Percentiles rank a stretch among this genome's conserved stretches.
Evolutionary conservation across 2,113 vertebrate genomes (phyloP).

Genomic region (Epinephelus lanceolatus): DNA sequence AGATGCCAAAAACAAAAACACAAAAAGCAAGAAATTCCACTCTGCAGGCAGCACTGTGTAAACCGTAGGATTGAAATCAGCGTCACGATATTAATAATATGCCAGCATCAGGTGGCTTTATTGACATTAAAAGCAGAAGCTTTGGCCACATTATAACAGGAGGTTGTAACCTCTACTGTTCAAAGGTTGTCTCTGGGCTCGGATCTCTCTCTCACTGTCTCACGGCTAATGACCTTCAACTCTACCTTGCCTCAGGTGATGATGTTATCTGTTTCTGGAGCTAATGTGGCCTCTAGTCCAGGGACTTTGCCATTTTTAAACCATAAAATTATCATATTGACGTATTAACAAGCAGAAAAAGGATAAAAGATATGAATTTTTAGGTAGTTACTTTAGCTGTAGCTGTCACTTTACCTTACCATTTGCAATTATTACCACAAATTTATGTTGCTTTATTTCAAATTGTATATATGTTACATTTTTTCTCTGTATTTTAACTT

Average conservation of each 20-base stretch:
- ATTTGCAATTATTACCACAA: too few species aligned
- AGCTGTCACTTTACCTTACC: too few species aligned
- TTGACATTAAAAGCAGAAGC: neutral
- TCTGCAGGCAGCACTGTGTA: too few species aligned
- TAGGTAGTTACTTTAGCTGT: too few species aligned
- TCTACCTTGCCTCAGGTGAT: neutral
- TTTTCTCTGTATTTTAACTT: too few species aligned
- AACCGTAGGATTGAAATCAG: neutral
- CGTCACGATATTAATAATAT: neutral
- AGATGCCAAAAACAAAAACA: neutral
- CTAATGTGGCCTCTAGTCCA: neutral
- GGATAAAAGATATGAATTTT: neutral
- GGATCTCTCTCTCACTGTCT: neutral
- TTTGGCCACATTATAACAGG: neutral
- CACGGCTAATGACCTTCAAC: neutral
- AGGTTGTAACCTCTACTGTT: neutral
- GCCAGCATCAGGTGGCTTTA: neutral
- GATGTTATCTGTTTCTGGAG: neutral
- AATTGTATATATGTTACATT: too few species aligned
- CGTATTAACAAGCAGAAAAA: neutral
- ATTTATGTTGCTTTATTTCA: too few species aligned
- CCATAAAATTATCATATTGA: neutral
- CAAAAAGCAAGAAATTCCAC: neutral
- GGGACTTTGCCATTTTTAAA: neutral
- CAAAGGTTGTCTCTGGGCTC: neutral